phyloP scores from a whole-genome alignment of 35 echinoderm and acorn worm species.

The Nesometra sesokonis region DNA sequence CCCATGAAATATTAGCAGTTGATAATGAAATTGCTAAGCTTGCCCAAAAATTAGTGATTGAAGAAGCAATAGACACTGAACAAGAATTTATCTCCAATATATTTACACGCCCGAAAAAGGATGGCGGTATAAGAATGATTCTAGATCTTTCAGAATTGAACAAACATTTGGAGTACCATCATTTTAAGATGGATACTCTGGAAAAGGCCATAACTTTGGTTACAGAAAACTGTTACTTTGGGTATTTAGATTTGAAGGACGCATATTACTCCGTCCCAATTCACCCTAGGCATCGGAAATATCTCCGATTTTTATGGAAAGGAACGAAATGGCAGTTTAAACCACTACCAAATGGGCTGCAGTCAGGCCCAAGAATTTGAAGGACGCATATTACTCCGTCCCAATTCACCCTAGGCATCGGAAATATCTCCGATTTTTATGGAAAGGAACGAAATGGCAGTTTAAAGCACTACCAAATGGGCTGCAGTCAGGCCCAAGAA shows the following conservation, averaged over 20 bases:
- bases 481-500: too few relatives aligned
- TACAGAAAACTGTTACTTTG: not conserved
- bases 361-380: too few relatives aligned
- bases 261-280: not conserved
- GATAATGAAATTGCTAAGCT: slow-evolving; percentile 21
- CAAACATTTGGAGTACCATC: slow-evolving; percentile 3
- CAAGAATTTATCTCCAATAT: slow-evolving; percentile 22
- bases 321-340: too few relatives aligned
- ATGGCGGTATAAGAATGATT: slow-evolving; percentile 27
- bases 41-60: slow-evolving; percentile 18
- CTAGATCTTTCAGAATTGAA: slow-evolving; percentile 23
- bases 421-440: too few relatives aligned
- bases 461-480: not conserved
- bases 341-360: too few relatives aligned
- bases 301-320: too few relatives aligned
- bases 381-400: too few relatives aligned
- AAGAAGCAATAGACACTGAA: not conserved
- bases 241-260: not conserved
- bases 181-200: slow-evolving; percentile 11
- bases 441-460: not conserved
- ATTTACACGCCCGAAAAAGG: slow-evolving; percentile 32
- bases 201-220: not conserved
- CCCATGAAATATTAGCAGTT: slow-evolving; percentile 1
- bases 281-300: too few relatives aligned
- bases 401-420: too few relatives aligned